Conservation (phyloP, 2,797 vertebrate genomes). For the Sebastes glaucus region DNA sequence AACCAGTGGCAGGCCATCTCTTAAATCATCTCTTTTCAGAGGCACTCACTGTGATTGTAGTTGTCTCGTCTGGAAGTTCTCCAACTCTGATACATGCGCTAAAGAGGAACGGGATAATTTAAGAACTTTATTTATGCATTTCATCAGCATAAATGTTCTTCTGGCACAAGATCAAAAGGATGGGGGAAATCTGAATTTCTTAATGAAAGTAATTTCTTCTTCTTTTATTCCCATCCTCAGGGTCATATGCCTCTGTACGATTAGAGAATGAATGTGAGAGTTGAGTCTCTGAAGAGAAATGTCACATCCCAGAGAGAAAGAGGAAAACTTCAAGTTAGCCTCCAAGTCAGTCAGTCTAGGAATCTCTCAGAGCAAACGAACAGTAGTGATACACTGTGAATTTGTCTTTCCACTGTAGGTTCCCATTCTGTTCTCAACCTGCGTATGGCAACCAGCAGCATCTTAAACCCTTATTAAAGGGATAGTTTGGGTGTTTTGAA, state of each 20-base stretch:
- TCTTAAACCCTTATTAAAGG: not conserved
- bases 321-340: slow-evolving; percentile 67
- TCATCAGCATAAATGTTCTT: slow-evolving; percentile 89
- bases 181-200: slow-evolving; percentile 85
- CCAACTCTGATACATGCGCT: slow-evolving; percentile 79
- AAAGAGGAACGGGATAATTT: slow-evolving; percentile 83
- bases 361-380: slow-evolving; percentile 67
- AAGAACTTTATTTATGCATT: slow-evolving; percentile 88
- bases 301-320: slow-evolving; percentile 62
- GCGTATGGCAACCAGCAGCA: not conserved
- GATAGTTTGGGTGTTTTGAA: too few species aligned
- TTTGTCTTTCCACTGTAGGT: slow-evolving; percentile 20
- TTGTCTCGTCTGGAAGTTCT: slow-evolving; percentile 85
- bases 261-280: slow-evolving; percentile 80
- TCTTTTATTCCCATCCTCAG: slow-evolving; percentile 87
- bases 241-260: slow-evolving; percentile 84
- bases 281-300: slow-evolving; percentile 75
- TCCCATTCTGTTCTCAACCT: not conserved
- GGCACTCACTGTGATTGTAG: slow-evolving; percentile 84
- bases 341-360: slow-evolving; percentile 79
- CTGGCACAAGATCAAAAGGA: slow-evolving; percentile 87
- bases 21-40: slow-evolving; percentile 78
- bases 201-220: slow-evolving; percentile 89
- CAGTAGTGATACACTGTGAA: slow-evolving; percentile 29
- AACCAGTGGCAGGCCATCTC: slow-evolving; percentile 67